Base-by-base conservation (phyloP, 2,797 vertebrate species). In the Sebastiscus tertius region DNA sequence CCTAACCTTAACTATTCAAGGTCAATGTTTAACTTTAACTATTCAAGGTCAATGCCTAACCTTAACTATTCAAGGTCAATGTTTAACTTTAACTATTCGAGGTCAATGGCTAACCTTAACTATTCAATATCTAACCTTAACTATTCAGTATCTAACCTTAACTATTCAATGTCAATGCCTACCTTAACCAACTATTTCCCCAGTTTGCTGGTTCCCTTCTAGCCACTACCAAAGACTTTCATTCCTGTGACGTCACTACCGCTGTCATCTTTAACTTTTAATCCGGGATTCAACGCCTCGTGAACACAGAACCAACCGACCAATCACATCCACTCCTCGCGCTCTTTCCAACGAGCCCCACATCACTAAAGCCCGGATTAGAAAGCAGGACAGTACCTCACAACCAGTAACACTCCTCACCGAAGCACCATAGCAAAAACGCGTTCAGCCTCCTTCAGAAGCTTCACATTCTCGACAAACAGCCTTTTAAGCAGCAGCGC, bases 351-450 rank as follows among this genome's bases (percentile, higher is more conserved):
- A 36, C 11, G n/a, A 39, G 18, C 59, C 1, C 6, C 16, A 20
- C 14, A 9, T 5, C 27, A 27, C 56, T 29, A 3, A 59, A 61
- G 26, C 39, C 75, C 10, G 34, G 72, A 74, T 71, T 59, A 78
- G 74, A 74, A 72, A 86, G 64, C 75, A 80, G 85, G 69, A 84
- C 87, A 77, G 78, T 72, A 88, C 83, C 83, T 91, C 77, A 49
- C 42, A 81, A 70, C 46, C 76, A 77, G 82, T 75, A 84, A 89
- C 72, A 76, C 81, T 87, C 84, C 85, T 91, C 82, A 86, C 83
- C 27, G 72, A 84, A 92, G 83, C 75, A 82, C 81, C 85, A 87
- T 66, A 49, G 75, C 83, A 65, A 77, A 58, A 77, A 58, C 26
- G 42, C 22, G 59, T 54, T 75, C 22, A 62, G 67, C 24, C 26